A percentile compares a stretch with the other conserved stretches of the same genome.
These are phyloP conservation scores for Poecilia picta DNA, from an alignment of 2,797 vertebrate species.

Conservation along the genomic window DNA sequence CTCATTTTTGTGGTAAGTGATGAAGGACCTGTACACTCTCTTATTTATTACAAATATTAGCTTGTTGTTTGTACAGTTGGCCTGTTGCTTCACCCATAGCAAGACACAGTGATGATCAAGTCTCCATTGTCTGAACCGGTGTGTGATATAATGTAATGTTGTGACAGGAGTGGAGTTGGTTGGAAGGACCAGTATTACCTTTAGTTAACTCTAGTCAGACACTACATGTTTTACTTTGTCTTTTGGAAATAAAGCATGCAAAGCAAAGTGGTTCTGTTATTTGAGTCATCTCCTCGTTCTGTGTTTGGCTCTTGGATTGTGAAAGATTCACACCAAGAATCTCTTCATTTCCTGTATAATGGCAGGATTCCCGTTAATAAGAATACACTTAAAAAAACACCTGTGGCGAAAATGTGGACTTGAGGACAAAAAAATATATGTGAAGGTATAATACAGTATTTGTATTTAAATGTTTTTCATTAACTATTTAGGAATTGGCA, in stretches of 20 bases:
- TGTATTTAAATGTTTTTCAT: background rate
- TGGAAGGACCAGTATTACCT: slow-evolving; percentile 60
- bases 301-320: background rate
- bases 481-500: background rate
- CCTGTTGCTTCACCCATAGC: slow-evolving; percentile 16
- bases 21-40: background rate
- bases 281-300: background rate
- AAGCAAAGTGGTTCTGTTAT: background rate
- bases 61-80: slow-evolving; percentile 11
- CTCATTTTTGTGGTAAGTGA: slow-evolving; percentile 24
- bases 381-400: background rate
- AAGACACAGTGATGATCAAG: slow-evolving; percentile 31
- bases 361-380: background rate
- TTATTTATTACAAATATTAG: slow-evolving; percentile 24
- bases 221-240: slow-evolving; percentile 70
- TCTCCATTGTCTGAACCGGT: slow-evolving; percentile 29
- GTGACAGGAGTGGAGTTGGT: slow-evolving; percentile 52
- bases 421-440: background rate
- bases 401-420: background rate
- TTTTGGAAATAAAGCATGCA: slow-evolving; percentile 70
- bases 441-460: background rate
- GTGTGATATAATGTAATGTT: slow-evolving; percentile 56
- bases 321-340: background rate
- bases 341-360: background rate
- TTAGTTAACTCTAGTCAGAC: slow-evolving; percentile 57